Evolutionary conservation across 1,140 invertebrate genomes (phyloP), one percentile per base, ranked within the genome.

Genomic region (Bombus terrestris): DNA sequence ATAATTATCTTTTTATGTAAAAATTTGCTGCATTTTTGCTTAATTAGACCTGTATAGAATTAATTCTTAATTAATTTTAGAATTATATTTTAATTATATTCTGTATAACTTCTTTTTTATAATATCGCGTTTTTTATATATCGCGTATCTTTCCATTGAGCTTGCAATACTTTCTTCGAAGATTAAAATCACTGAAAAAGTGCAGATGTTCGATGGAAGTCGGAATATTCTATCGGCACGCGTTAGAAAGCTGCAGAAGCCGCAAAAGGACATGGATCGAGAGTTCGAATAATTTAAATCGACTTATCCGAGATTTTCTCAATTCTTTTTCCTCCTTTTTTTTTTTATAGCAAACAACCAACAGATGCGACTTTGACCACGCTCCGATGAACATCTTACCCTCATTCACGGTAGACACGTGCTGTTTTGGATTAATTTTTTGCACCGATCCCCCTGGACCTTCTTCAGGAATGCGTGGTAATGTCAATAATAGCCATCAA

Each of bases 361-460:
- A 79, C 90, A 91, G 91, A 91, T 91, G 90, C 68, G 77, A 83
- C 85, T 81, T 71, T 32, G 66, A 69, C 71, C 80, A 92, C 83
- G 89, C 90, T 91, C 32, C 87, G 71, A 74, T 78, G 90, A 83
- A 62, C 90, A 88, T 81, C 78, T 88, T 76, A 53, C 76, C 73
- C 37, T 71, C 59, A 78, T 80, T 79, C 77, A 84, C 66, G 78
- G 32, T 78, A 83, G 88, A 91, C 91, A 72, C 90, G 90, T 92
- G 91, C 90, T 91, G 74, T 82, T 86, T 87, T 87, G 90, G 89
- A 92, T 91, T 89, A 86, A 92, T 88, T 88, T 91, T 91, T 88
- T 89, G 72, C 66, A 18, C 41, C n/a, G 5, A 53, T 41, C 68
- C 32, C 43, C 59, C 22, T 57, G 43, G 53, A 76, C 41, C 76